Base-by-base conservation (phyloP, 2,888 invertebrate species). In the Steinernema carpocapsae region DNA sequence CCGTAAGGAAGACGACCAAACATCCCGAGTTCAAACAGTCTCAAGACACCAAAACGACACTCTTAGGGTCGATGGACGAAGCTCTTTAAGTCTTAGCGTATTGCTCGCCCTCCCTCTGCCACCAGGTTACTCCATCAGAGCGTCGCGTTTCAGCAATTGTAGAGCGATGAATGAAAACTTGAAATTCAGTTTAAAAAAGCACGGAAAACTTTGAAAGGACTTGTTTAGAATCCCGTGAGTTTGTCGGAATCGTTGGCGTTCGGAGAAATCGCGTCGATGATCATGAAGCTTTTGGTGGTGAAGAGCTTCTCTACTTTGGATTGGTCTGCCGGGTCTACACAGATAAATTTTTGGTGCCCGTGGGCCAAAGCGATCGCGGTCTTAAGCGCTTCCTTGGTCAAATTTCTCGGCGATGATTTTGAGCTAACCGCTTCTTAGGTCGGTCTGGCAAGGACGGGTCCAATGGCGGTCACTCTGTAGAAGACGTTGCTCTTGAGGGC, bases 361-460 rank as follows among this genome's bases (percentile, higher is more conserved):
- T 76, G 72, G 2, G 84, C 82, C 29, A 83, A 71, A 72, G 82
- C 76, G 14, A 82, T 29, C n/a, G 77, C 74, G 48, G 70, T 76
- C 1, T 73, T 48, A 14, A 95, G 92, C 0, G 94, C 91, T 29
- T 91, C 88, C 56, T 91, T 85, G 0, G 93, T 91, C 59, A 93
- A 87, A 89, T 97, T 97, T 10, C 93, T 97, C 97, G 72, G 95
- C 88, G 26, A 95, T 90, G 12, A n/a, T n/a, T 37, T 10, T 3
- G 19, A 73, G 29, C 24, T 22, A 6, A 83, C 83, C 74, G 80
- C 56, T 52, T 78, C 72, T 1, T 84, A 81, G 0, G 80, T 78
- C 26, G 84, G 74, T 14, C 51, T 70, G 14, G 75, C 71, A 10
- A 83, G 52, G 24, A 82, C 77, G 4, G 76, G 73, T 43, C 80